Evolutionary conservation across 1,140 invertebrate genomes (phyloP).

Genomic region (Leptonema lineaticorne): DNA sequence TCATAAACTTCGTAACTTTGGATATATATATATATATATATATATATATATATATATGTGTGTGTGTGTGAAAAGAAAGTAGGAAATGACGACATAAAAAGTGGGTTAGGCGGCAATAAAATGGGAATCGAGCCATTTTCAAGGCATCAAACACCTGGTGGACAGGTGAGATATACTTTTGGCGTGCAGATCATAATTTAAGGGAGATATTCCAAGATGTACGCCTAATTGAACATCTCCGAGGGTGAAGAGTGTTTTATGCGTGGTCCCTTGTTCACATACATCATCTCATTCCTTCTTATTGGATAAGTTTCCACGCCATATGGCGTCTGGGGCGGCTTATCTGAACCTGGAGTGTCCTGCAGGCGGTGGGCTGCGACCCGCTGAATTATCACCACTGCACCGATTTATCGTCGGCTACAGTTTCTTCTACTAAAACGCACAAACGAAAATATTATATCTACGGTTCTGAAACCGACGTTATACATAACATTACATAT

Average conservation of each 20-base stretch:
- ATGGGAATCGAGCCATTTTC: too few relatives aligned
- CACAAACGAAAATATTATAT: too few relatives aligned
- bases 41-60: neutral
- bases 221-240: constrained; percentile 38
- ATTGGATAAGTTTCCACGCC: constrained; percentile 43
- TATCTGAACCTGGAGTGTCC: constrained; percentile 28
- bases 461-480: too few relatives aligned
- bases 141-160: too few relatives aligned
- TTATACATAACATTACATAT: too few relatives aligned
- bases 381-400: neutral
- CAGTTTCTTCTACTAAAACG: neutral
- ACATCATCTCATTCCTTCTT: constrained; percentile 40
- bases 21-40: neutral
- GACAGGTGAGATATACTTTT: too few relatives aligned
- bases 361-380: neutral
- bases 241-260: neutral
- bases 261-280: constrained; percentile 14
- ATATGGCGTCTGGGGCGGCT: constrained; percentile 34
- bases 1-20: too few relatives aligned
- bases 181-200: neutral
- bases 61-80: neutral
- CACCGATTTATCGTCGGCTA: constrained; percentile 1
- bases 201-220: constrained; percentile 2
- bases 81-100: neutral
- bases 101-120: too few relatives aligned